Evolutionary conservation across 2,888 invertebrate genomes (phyloP).

Genomic region (Spicauda simplicius): DNA sequence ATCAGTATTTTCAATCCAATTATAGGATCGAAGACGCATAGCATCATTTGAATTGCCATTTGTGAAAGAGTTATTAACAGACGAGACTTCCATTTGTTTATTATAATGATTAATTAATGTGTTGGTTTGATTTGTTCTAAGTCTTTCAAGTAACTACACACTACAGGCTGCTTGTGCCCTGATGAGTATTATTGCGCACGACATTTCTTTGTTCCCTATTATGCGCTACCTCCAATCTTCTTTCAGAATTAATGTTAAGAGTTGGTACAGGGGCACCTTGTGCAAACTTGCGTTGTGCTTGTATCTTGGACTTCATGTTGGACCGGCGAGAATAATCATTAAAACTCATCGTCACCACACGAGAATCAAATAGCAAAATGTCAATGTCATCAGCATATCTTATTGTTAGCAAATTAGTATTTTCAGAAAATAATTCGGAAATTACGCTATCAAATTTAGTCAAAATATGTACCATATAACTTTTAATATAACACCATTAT

Average conservation of each 20-base stretch:
- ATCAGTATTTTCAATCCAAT: not conserved
- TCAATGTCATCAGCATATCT: too few relatives aligned
- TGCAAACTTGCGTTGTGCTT: constrained; percentile 63
- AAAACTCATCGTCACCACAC: too few relatives aligned
- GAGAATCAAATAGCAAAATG: too few relatives aligned
- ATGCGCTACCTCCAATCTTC: constrained; percentile 5
- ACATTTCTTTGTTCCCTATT: constrained; percentile 32
- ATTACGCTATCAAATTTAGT: too few relatives aligned
- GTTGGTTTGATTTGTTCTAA: constrained; percentile 6
- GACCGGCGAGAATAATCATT: too few relatives aligned
- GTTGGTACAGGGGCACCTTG: constrained; percentile 56
- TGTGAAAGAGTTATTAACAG: not conserved
- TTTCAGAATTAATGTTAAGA: constrained; percentile 13
- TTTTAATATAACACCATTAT: too few relatives aligned
- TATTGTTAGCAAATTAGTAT: too few relatives aligned
- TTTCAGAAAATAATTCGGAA: too few relatives aligned
- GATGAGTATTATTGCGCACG: constrained; percentile 33
- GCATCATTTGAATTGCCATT: not conserved
- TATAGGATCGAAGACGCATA: constrained; percentile 23
- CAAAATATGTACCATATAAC: too few relatives aligned
- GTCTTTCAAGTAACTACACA: constrained; percentile 21
- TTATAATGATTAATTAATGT: constrained; percentile 1
- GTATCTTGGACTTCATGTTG: too few relatives aligned
- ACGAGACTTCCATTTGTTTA: not conserved
- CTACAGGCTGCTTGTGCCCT: too few relatives aligned